These are phyloP conservation scores for Dendrophyllia cribrosa DNA, from an alignment of 64 coral and sea anemone genomes.

Conservation along the genomic window DNA sequence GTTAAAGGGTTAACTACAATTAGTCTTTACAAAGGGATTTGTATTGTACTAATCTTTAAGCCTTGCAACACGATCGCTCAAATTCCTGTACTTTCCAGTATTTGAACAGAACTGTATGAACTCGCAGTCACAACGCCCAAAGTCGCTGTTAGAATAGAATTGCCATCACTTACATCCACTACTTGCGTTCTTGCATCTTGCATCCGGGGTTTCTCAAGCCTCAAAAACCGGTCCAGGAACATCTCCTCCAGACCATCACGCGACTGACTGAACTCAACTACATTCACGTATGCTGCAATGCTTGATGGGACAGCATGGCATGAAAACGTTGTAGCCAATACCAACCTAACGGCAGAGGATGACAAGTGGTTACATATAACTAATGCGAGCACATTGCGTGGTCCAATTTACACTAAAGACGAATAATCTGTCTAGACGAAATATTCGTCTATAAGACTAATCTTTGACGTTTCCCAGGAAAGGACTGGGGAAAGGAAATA, in stretches of 20 bases:
- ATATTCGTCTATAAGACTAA: too few species aligned
- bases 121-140: too few species aligned
- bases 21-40: too few species aligned
- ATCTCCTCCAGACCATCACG: slow-evolving; percentile 97
- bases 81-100: too few species aligned
- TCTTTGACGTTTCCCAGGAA: too few species aligned
- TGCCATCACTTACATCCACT: slow-evolving; percentile 54
- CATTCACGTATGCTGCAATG: slow-evolving; percentile 85
- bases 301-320: slow-evolving; percentile 71
- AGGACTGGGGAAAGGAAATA: too few species aligned
- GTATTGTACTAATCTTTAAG: too few species aligned
- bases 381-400: background rate
- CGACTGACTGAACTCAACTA: slow-evolving; percentile 93
- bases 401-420: too few species aligned
- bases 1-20: too few species aligned
- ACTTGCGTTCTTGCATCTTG: slow-evolving; percentile 92
- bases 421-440: too few species aligned
- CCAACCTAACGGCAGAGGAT: slow-evolving; percentile 46
- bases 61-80: too few species aligned
- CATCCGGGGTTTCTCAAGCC: slow-evolving; percentile 95
- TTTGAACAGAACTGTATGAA: too few species aligned
- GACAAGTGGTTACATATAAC: background rate
- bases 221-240: slow-evolving; percentile 94
- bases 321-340: slow-evolving; percentile 86
- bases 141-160: background rate